Conservation (phyloP, 2,797 vertebrate genomes). For the Pelochelys cantorii region DNA sequence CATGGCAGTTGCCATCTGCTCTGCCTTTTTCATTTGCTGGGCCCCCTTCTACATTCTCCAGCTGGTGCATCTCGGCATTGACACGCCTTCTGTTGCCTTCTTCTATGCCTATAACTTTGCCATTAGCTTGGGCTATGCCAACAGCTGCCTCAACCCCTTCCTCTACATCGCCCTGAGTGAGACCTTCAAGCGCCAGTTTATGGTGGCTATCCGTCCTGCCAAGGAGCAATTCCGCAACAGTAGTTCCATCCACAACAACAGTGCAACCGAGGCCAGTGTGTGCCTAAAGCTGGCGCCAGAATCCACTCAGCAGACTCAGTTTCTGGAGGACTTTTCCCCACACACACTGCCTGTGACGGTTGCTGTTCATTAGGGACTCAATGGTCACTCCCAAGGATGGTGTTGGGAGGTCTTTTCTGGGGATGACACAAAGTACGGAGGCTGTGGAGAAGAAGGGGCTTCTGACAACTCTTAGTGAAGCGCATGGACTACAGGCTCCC, state of each 20-base stretch:
- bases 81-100: constrained; percentile 84
- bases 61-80: constrained; percentile 84
- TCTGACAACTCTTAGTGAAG: background rate
- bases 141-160: constrained; percentile 91
- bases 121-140: constrained; percentile 90
- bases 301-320: constrained; percentile 77
- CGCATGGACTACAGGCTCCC: background rate
- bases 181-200: constrained; percentile 87
- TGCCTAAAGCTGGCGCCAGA: constrained; percentile 81
- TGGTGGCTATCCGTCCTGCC: constrained; percentile 79
- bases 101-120: constrained; percentile 88
- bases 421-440: background rate
- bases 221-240: constrained; percentile 78
- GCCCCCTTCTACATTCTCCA: constrained; percentile 91
- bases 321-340: constrained; percentile 75
- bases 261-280: constrained; percentile 79
- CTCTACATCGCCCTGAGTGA: constrained; percentile 88
- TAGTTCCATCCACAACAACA: constrained; percentile 73
- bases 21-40: constrained; percentile 90
- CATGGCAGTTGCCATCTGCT: constrained; percentile 89
- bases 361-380: constrained; percentile 71
- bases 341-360: constrained; percentile 74
- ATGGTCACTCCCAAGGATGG: background rate
- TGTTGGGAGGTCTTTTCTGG: background rate
- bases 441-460: background rate